Base-by-base conservation (phyloP, 2,888 invertebrate species). In the Cephus pygmeus region DNA sequence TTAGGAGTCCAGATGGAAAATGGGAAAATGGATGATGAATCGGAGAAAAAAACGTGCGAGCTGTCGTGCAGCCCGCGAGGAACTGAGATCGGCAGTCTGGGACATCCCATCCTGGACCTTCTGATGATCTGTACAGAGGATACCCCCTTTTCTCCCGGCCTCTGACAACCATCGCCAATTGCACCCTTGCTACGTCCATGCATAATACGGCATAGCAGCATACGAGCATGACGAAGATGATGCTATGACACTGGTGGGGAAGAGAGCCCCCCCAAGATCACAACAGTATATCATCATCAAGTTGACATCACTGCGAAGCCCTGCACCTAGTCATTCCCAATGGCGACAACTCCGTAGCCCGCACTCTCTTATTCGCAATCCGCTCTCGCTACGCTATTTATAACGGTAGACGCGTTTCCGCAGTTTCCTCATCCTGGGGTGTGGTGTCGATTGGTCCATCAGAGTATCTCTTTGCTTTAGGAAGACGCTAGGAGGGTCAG, bases 201-300 rank as follows among this genome's bases (percentile, higher is more conserved):
- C 76, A 40, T 73, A 74, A 35, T 34, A 34, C 35, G 15, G 12
- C 69, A 34, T 35, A 34, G 40, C 6, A 3, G 11, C n/a, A 12
- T 12, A 36, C 12, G 56, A 30, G 33, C 33, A 56, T 12, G 69
- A 69, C 56, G 69, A 75, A 75, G 77, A 78, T 79, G 80, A 79
- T 79, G 75, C 73, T 77, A 74, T 75, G 73, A 74, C 75, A 56
- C 76, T 81, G 76, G 81, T 82, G 81, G 82, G 86, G 85, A 86
- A 84, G 81, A 56, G 56, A 15, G 23, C 56, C 56, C 83, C 84
- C 84, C 85, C 87, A 87, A 88, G 88, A 89, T 89, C 89, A 84
- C 87, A 89, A 86, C 88, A 86, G 89, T 90, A 90, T 89, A 90
- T 90, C 90, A 90, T 90, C 89, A 90, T 90, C 88, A 89, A 89